Base-by-base conservation (phyloP, 2,113 vertebrate species). In the Fregetta grallaria region DNA sequence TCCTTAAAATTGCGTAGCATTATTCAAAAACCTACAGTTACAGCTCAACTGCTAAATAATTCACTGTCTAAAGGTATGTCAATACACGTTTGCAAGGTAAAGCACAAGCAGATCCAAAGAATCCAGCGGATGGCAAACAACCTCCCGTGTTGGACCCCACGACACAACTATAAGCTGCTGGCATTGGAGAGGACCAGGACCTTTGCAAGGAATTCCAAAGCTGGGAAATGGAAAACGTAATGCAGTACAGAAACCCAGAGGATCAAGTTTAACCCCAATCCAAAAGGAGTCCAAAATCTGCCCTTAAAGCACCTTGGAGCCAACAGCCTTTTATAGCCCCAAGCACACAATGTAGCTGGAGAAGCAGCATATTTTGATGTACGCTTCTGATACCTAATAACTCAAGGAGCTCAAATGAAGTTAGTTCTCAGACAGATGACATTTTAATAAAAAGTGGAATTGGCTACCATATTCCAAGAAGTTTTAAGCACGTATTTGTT, bases 21-120 rank as follows among this genome's bases (percentile, higher is more conserved):
- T 96, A 90, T 67, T 92, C 71, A 93, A 62, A 62, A 73, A 22
- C 62, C 74, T 15, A 2, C 53, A 58, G 50, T n/a, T 66, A 58
- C 12, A 58, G 85, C 55, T 63, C 86, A 36, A 12, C 58, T 56
- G 63, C 71, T 96, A 36, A 88, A 95, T 93, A 77, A 92, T 94
- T 88, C 49, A 68, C 21, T 3, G 0, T 15, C 61, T 62, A 11
- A 30, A 90, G 42, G 79, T 55, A 21, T 10, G 16, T 25, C 40
- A 4, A 22, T 30, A 22, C 53, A n/a, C 1, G 1, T 61, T 14
- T 23, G 36, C 10, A 23, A 66, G 13, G 55, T n/a, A 77, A 84
- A 77, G 70, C 62, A 63, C 8, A 3, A 32, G 40, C 15, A 30
- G 19, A 56, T 22, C 45, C 27, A 40, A 42, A 26, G 26, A 45